Evolutionary conservation across 2,113 vertebrate genomes (phyloP), one percentile per base, ranked within the genome.

Genomic region (Pluvianellus socialis): DNA sequence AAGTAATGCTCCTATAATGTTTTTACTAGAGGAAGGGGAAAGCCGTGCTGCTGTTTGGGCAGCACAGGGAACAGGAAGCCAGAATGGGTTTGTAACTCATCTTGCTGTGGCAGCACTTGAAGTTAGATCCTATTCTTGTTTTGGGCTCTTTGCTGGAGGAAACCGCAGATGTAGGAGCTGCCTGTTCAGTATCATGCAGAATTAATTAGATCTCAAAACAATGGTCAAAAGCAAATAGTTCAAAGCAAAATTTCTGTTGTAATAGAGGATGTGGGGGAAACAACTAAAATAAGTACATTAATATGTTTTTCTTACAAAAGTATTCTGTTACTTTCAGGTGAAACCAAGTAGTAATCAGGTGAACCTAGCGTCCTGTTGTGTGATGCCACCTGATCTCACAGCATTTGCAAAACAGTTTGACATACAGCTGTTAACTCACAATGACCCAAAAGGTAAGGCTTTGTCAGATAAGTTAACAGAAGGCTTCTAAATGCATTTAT

Each of bases 271-370:
- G 7, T 21, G 40, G 19, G 16, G 32, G 19, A 65, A 92, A 72
- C 18, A 53, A 58, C 23, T 88, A 44, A 70, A 82, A 5, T 58
- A 71, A 66, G n/a, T 71, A n/a, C 3, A 2, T 63, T 19, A 26
- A 14, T 26, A 5, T 33, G 49, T 68, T 90, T 42, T 67, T 75
- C 65, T 94, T 53, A 88, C 10, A 17, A 21, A 88, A 70, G 12
- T 62, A 15, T 83, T 93, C 66, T 94, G 67, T 89, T 59, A 50
- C 50, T 96, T 97, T 49, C 87, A 99, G 99, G 98, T 99, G 84
- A 99, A 99, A 95, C 99, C 99, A 86, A 99, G 98, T 96, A 99
- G 99, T 97, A 99, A 99, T 97, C 99, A 99, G 98, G 99, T 99
- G 71, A 99, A 99, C 96, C 98, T 99, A 68, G 99, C 99, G 47